Evolutionary conservation across 2,888 invertebrate genomes (phyloP).

Genomic region (Uropetala carovei): DNA sequence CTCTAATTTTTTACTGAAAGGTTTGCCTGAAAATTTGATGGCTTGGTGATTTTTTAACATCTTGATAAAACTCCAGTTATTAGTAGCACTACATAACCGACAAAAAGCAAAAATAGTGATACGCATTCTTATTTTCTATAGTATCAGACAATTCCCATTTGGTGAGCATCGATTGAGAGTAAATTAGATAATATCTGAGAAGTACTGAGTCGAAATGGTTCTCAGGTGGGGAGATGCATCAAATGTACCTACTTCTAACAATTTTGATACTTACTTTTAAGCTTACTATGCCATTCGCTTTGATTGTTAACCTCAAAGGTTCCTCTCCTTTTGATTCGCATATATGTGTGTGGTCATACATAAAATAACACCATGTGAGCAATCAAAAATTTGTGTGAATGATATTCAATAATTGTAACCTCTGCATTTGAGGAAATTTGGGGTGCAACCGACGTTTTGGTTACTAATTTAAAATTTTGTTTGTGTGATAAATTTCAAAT

Average conservation of each 20-base stretch:
- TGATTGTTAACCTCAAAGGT: conserved; percentile 13
- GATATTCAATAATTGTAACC: conserved; percentile 37
- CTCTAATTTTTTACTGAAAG: conserved; percentile 53
- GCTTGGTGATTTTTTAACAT: conserved; percentile 37
- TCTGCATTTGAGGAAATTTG: conserved; percentile 29
- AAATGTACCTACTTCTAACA: conserved; percentile 26
- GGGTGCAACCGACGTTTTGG: not conserved
- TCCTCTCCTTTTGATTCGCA: conserved; percentile 25
- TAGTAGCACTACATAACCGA: not conserved
- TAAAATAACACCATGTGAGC: conserved; percentile 26
- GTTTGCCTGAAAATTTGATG: not conserved
- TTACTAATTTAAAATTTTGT: not conserved
- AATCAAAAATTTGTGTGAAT: conserved; percentile 11
- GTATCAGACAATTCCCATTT: conserved; percentile 28
- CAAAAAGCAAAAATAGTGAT: not conserved
- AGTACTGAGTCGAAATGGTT: not conserved
- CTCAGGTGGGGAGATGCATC: not conserved
- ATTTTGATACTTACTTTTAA: conserved; percentile 11
- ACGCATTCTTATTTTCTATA: conserved; percentile 29
- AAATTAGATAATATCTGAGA: not conserved
- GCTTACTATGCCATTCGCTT: conserved; percentile 36
- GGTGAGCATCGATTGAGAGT: not conserved
- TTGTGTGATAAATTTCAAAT: conserved; percentile 1
- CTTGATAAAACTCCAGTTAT: conserved; percentile 6
- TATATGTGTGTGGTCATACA: conserved; percentile 23